These are phyloP conservation scores for Hedychridium roseum DNA, from an alignment of 2,888 invertebrate genomes.

Conservation along the genomic window DNA sequence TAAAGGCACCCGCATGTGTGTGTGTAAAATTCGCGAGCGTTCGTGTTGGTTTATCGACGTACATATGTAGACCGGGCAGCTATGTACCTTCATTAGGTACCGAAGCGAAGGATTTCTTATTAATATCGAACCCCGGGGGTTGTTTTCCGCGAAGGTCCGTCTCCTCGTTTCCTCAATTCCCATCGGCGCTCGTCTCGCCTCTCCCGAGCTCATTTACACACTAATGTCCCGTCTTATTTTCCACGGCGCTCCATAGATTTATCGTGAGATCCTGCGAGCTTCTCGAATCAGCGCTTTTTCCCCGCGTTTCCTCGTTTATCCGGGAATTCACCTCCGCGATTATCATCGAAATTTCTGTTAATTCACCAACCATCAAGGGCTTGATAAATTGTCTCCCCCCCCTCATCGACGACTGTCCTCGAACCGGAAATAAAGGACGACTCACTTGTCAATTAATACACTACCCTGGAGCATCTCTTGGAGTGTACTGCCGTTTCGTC, in stretches of 20 bases:
- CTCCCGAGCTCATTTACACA: conserved; percentile 46
- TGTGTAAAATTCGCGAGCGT: conserved; percentile 18
- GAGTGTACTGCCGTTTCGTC: too few species aligned
- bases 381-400: too few species aligned
- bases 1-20: conserved; percentile 7
- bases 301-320: conserved; percentile 3
- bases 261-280: conserved; percentile 42
- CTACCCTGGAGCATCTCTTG: too few species aligned
- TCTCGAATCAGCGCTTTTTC: conserved; percentile 26
- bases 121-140: conserved; percentile 44
- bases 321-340: too few species aligned
- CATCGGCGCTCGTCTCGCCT: conserved; percentile 11
- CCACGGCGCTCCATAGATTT: conserved; percentile 39
- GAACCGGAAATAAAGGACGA: too few species aligned
- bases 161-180: conserved; percentile 14
- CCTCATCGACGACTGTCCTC: too few species aligned
- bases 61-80: conserved; percentile 13
- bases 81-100: conserved; percentile 31
- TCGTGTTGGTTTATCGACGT: conserved; percentile 13
- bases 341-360: too few species aligned
- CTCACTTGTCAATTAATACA: too few species aligned
- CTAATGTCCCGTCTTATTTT: conserved; percentile 39
- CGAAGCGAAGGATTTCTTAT: conserved; percentile 43
- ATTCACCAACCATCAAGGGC: too few species aligned
- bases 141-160: conserved; percentile 30